Evolutionary conservation across 2,888 invertebrate genomes (phyloP).

Genomic region (Ornithoptera alexandrae): DNA sequence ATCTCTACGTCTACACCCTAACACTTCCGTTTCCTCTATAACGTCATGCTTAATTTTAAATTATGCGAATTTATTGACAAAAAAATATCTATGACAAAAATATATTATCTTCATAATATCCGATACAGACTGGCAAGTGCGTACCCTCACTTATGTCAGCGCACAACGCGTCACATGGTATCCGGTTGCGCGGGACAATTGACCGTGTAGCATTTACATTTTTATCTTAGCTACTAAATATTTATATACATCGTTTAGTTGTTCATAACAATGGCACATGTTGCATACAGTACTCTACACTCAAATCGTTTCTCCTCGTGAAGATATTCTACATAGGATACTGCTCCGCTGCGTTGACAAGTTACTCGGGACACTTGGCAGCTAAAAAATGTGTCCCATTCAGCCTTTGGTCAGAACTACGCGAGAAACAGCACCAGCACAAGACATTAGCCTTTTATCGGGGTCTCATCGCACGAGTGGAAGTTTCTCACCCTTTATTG

Average conservation of each 20-base stretch:
- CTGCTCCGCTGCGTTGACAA: no score
- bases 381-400: no score
- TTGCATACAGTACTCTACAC: slow-evolving; percentile 3
- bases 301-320: neutral
- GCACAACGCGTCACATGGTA: slow-evolving; percentile 46
- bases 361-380: no score
- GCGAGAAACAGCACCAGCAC: no score
- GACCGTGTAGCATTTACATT: slow-evolving; percentile 66
- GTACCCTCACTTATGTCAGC: slow-evolving; percentile 42
- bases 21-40: slow-evolving; percentile 43
- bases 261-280: slow-evolving; percentile 66
- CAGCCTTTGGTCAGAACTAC: no score
- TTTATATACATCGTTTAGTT: slow-evolving; percentile 53
- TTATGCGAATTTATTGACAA: slow-evolving; percentile 68
- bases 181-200: slow-evolving; percentile 59
- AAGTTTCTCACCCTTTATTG: no score
- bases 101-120: slow-evolving; percentile 52
- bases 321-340: no score
- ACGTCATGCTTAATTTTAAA: slow-evolving; percentile 63
- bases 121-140: slow-evolving; percentile 59
- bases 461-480: no score
- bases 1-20: slow-evolving; percentile 48
- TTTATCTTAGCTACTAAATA: slow-evolving; percentile 38
- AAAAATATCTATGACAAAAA: slow-evolving; percentile 68
- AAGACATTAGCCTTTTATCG: no score